A percentile compares a stretch with the other conserved stretches of the same genome.
These are phyloP conservation scores for Eonycteris spelaea DNA, from an alignment of 2,113 vertebrate genomes.

Conservation along the genomic window DNA sequence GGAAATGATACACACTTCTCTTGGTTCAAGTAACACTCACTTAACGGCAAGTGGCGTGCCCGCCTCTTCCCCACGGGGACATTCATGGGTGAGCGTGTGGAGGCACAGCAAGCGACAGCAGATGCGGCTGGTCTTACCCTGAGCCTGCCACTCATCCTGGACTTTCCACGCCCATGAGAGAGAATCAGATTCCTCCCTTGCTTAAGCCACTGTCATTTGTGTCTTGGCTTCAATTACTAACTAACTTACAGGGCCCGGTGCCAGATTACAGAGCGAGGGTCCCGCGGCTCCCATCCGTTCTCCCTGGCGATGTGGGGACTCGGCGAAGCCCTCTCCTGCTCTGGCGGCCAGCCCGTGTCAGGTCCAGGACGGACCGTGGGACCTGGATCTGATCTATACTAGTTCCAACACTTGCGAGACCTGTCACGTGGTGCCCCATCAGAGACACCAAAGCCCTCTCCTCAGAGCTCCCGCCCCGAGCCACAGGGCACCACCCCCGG, in stretches of 20 bases:
- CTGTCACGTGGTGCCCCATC: neutral
- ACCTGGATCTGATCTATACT: neutral
- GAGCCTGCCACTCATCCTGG: neutral
- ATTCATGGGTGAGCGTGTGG: neutral
- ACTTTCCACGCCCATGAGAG: accelerated
- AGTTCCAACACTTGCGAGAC: neutral
- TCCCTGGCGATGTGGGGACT: neutral
- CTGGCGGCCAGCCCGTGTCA: neutral
- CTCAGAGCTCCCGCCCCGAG: neutral
- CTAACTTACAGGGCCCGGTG: neutral
- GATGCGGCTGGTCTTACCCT: neutral
- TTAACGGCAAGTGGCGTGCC: too few relatives aligned
- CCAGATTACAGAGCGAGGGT: neutral
- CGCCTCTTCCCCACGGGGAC: neutral
- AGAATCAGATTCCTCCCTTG: neutral
- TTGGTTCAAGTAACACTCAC: neutral
- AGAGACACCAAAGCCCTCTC: neutral
- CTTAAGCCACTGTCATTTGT: neutral
- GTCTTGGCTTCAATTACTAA: neutral
- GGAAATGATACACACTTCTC: accelerated
- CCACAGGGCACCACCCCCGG: too few relatives aligned
- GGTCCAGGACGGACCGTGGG: too few relatives aligned
- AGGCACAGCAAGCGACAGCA: too few relatives aligned
- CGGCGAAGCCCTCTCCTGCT: neutral
- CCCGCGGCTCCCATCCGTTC: neutral